phyloP scores from a whole-genome alignment of 2,797 vertebrate genomes.

The Notoglanidium macrostoma region DNA sequence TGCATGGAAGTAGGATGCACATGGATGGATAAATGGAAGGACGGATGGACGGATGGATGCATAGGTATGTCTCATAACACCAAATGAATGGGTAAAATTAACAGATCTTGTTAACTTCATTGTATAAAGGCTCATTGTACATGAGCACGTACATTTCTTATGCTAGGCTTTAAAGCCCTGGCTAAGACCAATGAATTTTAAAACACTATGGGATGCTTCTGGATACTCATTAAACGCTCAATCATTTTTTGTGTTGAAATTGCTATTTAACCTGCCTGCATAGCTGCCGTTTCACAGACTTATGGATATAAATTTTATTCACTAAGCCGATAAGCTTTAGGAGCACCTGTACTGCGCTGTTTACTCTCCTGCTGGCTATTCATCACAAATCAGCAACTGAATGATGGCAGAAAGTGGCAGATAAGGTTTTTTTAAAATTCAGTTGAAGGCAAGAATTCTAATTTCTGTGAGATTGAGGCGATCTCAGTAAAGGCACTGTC shows the following conservation, averaged over 20 bases:
- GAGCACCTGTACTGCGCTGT: not conserved
- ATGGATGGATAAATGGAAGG: too few species aligned
- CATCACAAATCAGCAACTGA: constrained; percentile 38
- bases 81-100: not conserved
- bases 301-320: constrained; percentile 27
- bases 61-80: not conserved
- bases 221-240: constrained; percentile 5
- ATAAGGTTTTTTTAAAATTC: constrained; percentile 42
- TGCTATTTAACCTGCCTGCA: constrained; percentile 25
- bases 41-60: too few species aligned
- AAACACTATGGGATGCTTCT: not conserved
- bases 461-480: constrained; percentile 45
- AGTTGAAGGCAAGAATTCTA: constrained; percentile 24
- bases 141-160: not conserved
- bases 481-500: constrained; percentile 54
- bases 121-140: not conserved
- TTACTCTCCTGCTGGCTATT: constrained; percentile 40
- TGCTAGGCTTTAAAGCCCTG: not conserved
- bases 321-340: constrained; percentile 15
- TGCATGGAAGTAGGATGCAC: too few species aligned
- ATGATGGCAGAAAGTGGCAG: constrained; percentile 24
- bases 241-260: not conserved
- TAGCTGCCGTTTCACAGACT: not conserved
- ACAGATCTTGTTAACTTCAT: not conserved
- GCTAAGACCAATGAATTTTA: constrained; percentile 1